These are phyloP conservation scores for Dascyllus trimaculatus DNA, from an alignment of 2,113 vertebrate species.

Conservation along the genomic window DNA sequence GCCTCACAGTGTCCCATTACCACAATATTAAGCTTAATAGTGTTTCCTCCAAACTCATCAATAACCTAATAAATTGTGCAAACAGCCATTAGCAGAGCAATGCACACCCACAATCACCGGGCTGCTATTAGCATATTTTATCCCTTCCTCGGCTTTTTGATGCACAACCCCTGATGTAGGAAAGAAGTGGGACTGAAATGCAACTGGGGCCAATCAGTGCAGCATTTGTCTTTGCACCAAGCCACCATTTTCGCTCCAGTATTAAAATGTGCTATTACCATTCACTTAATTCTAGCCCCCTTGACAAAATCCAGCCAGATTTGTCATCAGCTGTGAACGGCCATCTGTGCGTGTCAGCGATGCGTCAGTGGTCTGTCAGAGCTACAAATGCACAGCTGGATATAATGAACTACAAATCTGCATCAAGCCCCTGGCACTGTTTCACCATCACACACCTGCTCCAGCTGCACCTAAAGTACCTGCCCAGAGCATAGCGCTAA, in stretches of 20 bases:
- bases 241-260: neutral
- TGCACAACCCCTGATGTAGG: neutral
- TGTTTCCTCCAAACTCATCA: slow-evolving; percentile 22
- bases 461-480: slow-evolving; percentile 55
- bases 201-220: neutral
- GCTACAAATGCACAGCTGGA: slow-evolving; percentile 62
- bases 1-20: neutral
- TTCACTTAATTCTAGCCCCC: slow-evolving; percentile 9
- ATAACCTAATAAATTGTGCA: slow-evolving; percentile 32
- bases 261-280: slow-evolving; percentile 34
- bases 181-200: slow-evolving; percentile 13
- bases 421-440: slow-evolving; percentile 46
- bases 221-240: neutral
- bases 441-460: slow-evolving; percentile 63
- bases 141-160: slow-evolving; percentile 11
- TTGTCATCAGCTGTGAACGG: slow-evolving; percentile 33
- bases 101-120: slow-evolving; percentile 2
- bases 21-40: slow-evolving; percentile 31
- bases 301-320: slow-evolving; percentile 41
- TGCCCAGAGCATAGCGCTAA: slow-evolving; percentile 38
- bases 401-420: slow-evolving; percentile 64
- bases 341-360: slow-evolving; percentile 44
- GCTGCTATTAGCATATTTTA: slow-evolving; percentile 21
- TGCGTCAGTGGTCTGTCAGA: slow-evolving; percentile 41
- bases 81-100: slow-evolving; percentile 38